These are phyloP conservation scores for Perca fluviatilis DNA, from an alignment of 2,113 vertebrate species.

Conservation along the genomic window DNA sequence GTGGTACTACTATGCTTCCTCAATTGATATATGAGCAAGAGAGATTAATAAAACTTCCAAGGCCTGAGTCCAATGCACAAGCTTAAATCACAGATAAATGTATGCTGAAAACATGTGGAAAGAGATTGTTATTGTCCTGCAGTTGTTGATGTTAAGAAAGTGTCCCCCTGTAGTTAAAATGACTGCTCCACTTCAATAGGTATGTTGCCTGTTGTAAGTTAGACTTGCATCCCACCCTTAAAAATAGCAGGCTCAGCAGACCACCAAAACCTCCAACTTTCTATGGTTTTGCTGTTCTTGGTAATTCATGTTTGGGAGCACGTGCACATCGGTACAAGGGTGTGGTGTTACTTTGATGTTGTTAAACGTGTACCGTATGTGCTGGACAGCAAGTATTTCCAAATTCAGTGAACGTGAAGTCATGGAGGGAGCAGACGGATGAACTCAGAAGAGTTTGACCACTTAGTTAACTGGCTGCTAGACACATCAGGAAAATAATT, in stretches of 20 bases:
- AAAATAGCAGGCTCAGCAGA: conserved; percentile 22
- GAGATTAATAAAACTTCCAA: conserved; percentile 2
- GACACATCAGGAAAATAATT: neutral
- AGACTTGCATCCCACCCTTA: conserved; percentile 7
- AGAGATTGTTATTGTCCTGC: neutral
- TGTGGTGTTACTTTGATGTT: conserved; percentile 52
- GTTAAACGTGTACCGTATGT: conserved; percentile 22
- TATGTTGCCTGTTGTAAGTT: neutral
- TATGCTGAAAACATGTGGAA: neutral
- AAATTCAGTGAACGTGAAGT: neutral
- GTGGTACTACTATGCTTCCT: conserved; percentile 19
- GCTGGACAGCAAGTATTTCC: neutral
- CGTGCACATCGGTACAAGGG: conserved; percentile 29
- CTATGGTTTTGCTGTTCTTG: conserved; percentile 70
- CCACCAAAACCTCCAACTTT: conserved; percentile 26
- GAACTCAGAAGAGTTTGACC: conserved; percentile 11
- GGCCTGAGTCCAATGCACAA: neutral
- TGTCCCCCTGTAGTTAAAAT: neutral
- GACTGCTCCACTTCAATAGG: neutral
- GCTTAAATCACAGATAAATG: neutral
- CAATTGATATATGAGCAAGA: conserved; percentile 23
- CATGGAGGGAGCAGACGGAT: neutral
- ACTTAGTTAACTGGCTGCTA: conserved; percentile 20
- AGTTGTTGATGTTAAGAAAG: neutral
- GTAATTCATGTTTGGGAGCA: conserved; percentile 45